These are phyloP conservation scores for Melanostoma scalare DNA, from an alignment of 2,888 invertebrate genomes.

Conservation along the genomic window DNA sequence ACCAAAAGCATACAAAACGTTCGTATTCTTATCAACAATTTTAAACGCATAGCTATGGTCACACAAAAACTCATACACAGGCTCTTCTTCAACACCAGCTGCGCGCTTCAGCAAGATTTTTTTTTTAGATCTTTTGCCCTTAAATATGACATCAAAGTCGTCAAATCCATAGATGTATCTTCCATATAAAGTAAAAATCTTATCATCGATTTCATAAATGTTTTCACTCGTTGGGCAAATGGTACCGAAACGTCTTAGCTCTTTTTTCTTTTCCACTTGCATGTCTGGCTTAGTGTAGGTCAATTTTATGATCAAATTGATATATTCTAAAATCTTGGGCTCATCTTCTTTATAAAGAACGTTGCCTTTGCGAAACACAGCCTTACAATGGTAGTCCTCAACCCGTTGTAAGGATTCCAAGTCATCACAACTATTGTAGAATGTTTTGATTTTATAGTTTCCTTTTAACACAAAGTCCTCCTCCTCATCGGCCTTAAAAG, in stretches of 20 bases:
- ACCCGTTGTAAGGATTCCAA: background rate
- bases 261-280: background rate
- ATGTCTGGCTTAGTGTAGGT: constrained; percentile 11
- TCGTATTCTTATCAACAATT: no score
- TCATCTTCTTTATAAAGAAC: constrained; percentile 19
- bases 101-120: no score
- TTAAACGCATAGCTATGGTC: no score
- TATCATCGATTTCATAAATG: constrained; percentile 27
- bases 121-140: no score
- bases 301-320: background rate
- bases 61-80: no score
- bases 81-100: no score
- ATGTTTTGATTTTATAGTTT: constrained; percentile 1
- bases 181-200: constrained; percentile 9
- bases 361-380: constrained; percentile 18
- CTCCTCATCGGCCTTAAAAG: background rate
- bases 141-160: constrained; percentile 5
- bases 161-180: constrained; percentile 22
- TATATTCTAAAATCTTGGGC: constrained; percentile 17
- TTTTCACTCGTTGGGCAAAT: constrained; percentile 17
- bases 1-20: no score
- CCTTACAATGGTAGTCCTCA: constrained; percentile 12
- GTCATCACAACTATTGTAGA: background rate
- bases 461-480: constrained; percentile 4
- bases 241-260: background rate